These are phyloP conservation scores for Hypsopygia costalis DNA, from an alignment of 2,888 invertebrate genomes.

Conservation along the genomic window DNA sequence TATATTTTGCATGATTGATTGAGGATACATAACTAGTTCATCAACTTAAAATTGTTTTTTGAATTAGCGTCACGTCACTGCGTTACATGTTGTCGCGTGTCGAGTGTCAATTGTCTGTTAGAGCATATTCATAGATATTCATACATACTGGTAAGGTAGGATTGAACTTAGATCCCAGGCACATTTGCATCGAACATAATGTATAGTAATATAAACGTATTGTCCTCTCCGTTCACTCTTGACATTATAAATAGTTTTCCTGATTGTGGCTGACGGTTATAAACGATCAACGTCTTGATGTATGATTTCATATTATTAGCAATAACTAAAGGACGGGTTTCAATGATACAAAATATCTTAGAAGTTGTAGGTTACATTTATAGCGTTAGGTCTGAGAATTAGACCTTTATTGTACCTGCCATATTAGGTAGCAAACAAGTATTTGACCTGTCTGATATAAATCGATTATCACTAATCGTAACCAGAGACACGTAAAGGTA, in stretches of 20 bases:
- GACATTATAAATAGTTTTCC: constrained; percentile 32
- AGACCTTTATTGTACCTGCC: no score
- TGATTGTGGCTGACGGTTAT: constrained; percentile 41
- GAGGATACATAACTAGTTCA: no score
- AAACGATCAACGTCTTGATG: constrained; percentile 29
- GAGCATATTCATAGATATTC: no score
- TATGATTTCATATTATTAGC: constrained; percentile 22
- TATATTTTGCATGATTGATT: no score
- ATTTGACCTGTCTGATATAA: no score
- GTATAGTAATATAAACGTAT: neutral
- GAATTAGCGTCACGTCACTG: constrained; percentile 6
- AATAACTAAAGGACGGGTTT: constrained; percentile 9
- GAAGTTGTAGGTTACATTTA: neutral
- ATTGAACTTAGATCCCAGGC: neutral
- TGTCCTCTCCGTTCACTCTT: constrained; percentile 7
- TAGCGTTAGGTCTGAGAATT: no score
- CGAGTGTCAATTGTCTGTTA: constrained; percentile 58
- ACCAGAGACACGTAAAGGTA: no score
- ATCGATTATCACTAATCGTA: no score
- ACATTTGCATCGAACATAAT: neutral
- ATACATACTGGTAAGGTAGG: no score
- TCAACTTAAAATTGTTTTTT: no score
- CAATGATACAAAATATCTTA: constrained; percentile 3
- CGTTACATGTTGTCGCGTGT: constrained; percentile 48
- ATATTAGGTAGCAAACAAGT: no score